Evolutionary conservation across 2,888 invertebrate genomes (phyloP).

Genomic region (Ferrisia virgata): DNA sequence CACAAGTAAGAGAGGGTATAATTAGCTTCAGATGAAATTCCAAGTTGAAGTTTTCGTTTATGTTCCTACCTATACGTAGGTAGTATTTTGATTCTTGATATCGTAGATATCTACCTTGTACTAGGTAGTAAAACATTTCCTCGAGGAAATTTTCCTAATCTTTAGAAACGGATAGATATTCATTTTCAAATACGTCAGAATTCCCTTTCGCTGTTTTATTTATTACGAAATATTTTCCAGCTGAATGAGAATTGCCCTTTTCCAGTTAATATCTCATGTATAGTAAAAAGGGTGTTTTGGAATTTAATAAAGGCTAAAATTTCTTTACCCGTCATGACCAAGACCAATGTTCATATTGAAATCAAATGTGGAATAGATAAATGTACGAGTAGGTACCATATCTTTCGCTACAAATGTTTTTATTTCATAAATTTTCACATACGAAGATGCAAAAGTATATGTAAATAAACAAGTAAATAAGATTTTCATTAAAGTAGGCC

Average conservation of each 20-base stretch:
- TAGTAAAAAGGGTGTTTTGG: neutral
- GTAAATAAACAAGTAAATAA: too few species aligned
- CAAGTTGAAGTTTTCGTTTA: neutral
- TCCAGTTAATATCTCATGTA: neutral
- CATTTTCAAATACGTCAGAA: slow-evolving; percentile 19
- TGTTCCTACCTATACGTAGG: too few species aligned
- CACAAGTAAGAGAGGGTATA: neutral
- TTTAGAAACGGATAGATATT: neutral
- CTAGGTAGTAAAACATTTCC: neutral
- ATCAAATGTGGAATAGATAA: too few species aligned
- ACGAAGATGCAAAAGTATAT: too few species aligned
- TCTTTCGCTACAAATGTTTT: too few species aligned
- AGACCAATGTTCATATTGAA: neutral
- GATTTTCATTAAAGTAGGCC: too few species aligned
- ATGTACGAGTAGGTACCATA: too few species aligned
- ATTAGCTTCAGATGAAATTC: neutral
- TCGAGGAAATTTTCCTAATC: slow-evolving; percentile 24
- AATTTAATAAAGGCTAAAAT: neutral
- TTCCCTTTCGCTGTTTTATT: slow-evolving; percentile 4
- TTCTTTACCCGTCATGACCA: neutral
- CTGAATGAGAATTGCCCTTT: slow-evolving; percentile 15
- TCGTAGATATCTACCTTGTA: neutral
- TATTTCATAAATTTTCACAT: too few species aligned
- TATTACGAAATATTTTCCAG: slow-evolving; percentile 32
- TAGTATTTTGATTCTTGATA: neutral